phyloP scores from a whole-genome alignment of 2,888 invertebrate genomes.

The Apotomis betuletana region DNA sequence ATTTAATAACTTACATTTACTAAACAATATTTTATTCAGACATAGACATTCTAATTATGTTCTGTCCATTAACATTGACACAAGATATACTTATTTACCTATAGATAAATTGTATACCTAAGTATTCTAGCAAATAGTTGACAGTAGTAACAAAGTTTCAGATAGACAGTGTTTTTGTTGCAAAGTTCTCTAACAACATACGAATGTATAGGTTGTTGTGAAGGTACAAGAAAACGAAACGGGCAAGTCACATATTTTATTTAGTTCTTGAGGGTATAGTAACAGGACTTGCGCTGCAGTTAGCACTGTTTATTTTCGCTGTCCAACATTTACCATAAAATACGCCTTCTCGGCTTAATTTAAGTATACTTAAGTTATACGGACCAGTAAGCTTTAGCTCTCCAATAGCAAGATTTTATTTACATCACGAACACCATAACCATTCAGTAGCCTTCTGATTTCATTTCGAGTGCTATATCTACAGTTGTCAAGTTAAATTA shows the following conservation, averaged over 20 bases:
- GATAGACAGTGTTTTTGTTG: not conserved
- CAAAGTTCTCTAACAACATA: not conserved
- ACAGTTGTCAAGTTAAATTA: slow-evolving; percentile 11
- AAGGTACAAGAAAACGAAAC: slow-evolving; percentile 26
- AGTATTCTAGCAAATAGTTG: slow-evolving; percentile 3
- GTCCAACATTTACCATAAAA: slow-evolving; percentile 25
- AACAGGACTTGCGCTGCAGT: slow-evolving; percentile 31
- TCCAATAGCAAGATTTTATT: slow-evolving; percentile 29
- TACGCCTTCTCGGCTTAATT: slow-evolving; percentile 29
- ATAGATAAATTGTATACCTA: slow-evolving; percentile 9
- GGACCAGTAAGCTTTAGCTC: slow-evolving; percentile 36
- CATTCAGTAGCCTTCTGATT: slow-evolving; percentile 27
- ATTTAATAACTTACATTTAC: slow-evolving; percentile 6
- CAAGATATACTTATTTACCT: slow-evolving; percentile 6
- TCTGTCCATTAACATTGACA: slow-evolving; percentile 13
- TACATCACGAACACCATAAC: slow-evolving; percentile 28
- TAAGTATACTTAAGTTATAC: slow-evolving; percentile 31
- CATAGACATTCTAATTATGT: slow-evolving; percentile 17
- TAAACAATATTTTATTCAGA: slow-evolving; percentile 31
- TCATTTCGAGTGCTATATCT: slow-evolving; percentile 27
- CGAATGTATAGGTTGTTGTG: not conserved
- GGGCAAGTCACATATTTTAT: slow-evolving; percentile 37
- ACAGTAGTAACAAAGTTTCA: not conserved
- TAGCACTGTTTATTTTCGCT: slow-evolving; percentile 5
- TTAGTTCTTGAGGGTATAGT: slow-evolving; percentile 15